A percentile compares a stretch with the other conserved stretches of the same genome.
Evolutionary conservation across 1,140 invertebrate genomes (phyloP).

Genomic region (Polypedilum pembai): DNA sequence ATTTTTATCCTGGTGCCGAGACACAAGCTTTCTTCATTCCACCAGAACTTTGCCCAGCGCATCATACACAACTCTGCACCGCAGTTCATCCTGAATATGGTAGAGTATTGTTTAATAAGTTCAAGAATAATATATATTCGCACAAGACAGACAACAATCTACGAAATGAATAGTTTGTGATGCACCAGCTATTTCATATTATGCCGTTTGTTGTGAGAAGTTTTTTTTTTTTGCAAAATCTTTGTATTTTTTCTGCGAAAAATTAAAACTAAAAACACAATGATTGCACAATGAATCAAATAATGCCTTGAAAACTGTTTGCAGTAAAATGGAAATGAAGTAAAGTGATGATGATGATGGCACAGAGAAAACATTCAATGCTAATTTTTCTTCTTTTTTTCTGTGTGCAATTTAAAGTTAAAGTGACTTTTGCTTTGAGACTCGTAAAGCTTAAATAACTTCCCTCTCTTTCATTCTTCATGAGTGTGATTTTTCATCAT

Average conservation of each 20-base stretch:
- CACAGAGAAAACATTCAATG: conserved; percentile 8
- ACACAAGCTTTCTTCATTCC: not conserved
- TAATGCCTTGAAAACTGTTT: not conserved
- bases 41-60: not conserved
- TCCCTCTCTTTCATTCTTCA: not conserved
- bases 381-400: not conserved
- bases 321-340: not conserved
- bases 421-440: not conserved
- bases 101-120: not conserved
- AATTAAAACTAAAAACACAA: no score
- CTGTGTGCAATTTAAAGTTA: not conserved
- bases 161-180: no score
- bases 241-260: no score
- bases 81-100: conserved; percentile 23
- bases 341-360: not conserved
- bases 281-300: no score
- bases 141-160: no score
- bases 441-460: not conserved
- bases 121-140: not conserved
- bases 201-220: no score
- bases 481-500: not conserved
- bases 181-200: no score
- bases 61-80: not conserved
- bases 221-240: no score
- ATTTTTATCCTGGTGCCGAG: conserved; percentile 24